Conservation (phyloP, 1,140 invertebrate species). For the Planococcus citri region DNA sequence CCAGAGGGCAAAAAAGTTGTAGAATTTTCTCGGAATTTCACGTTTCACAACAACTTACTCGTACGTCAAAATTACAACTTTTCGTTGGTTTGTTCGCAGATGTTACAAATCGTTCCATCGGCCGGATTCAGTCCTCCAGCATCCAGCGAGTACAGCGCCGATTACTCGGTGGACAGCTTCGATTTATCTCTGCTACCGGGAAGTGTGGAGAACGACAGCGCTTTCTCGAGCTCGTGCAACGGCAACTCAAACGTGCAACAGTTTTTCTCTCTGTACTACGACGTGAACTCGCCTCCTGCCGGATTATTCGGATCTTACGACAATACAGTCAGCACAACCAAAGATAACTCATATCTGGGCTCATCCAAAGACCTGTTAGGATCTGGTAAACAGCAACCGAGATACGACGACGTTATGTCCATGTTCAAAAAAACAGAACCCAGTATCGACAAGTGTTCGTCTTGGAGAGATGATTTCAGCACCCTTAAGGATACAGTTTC, state of each 20-base stretch:
- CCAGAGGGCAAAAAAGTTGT: too few relatives aligned
- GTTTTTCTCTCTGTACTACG: slow-evolving; percentile 35
- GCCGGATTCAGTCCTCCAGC: slow-evolving; percentile 48
- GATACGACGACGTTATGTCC: neutral
- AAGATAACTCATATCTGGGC: slow-evolving; percentile 26
- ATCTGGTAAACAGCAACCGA: slow-evolving; percentile 13
- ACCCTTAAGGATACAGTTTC: neutral
- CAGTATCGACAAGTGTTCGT: neutral
- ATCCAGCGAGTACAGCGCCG: slow-evolving; percentile 48
- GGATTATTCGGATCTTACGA: slow-evolving; percentile 33
- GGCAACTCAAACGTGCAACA: slow-evolving; percentile 44
- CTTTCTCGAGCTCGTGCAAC: slow-evolving; percentile 34
- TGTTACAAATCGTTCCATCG: slow-evolving; percentile 67
- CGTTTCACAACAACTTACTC: too few relatives aligned
- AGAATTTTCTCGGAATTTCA: too few relatives aligned
- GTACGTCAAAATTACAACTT: too few relatives aligned
- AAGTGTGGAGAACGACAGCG: slow-evolving; percentile 34
- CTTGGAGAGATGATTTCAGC: neutral
- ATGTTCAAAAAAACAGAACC: slow-evolving; percentile 25
- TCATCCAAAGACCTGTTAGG: neutral
- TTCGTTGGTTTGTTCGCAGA: slow-evolving; percentile 41
- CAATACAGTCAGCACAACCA: slow-evolving; percentile 29
- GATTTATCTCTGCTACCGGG: slow-evolving; percentile 60
- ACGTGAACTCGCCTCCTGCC: slow-evolving; percentile 40
- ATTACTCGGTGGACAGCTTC: slow-evolving; percentile 51